Base-by-base conservation (phyloP, 1,140 invertebrate genomes). In the Drosophila setifemur region DNA sequence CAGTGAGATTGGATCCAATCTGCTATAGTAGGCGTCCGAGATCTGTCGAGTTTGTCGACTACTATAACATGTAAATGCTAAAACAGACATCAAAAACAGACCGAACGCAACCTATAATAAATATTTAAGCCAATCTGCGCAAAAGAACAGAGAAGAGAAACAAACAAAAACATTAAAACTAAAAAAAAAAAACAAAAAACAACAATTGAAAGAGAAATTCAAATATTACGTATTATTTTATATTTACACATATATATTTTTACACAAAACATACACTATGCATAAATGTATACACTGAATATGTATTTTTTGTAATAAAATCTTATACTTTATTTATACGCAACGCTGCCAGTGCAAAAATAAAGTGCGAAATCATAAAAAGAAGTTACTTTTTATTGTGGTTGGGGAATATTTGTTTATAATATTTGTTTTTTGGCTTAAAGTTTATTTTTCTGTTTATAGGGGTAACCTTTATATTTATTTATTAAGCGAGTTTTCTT, bases 1-100 rank as follows among this genome's bases (percentile, higher is more conserved):
- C 89, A 68, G 89, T 90, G 47, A 88, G 89, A 88, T 88, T 90
- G 73, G 89, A 90, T 89, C 86, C 83, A 72, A 88, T 88, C 67
- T 90, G 83, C 73, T 90, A 83, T 77, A 57, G 28, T 58, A 86
- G 83, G 58, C 89, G 76, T 50, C 82, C 82, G 66, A 86, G 89
- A 76, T 81, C 83, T 67, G 76, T 90, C 54, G 89, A 89, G 64
- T 88, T 88, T 88, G 79, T 88, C 73, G 89, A 90, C 75, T 89
- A 88, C 73, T 90, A 85, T 87, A 66, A 89, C 76, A 73, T 88
- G 60, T 90, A 87, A 83, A 63, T 77, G 50, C 45, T 43, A 61
- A 61, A 12, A 50, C 14, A 16, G 43, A 63, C 43, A 50, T 14
- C 28, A 9, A 23, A 40, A 49, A 33, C 47, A 60, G 25, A 31